phyloP scores from a whole-genome alignment of 2,888 invertebrate species.

The Athalia cordata region DNA sequence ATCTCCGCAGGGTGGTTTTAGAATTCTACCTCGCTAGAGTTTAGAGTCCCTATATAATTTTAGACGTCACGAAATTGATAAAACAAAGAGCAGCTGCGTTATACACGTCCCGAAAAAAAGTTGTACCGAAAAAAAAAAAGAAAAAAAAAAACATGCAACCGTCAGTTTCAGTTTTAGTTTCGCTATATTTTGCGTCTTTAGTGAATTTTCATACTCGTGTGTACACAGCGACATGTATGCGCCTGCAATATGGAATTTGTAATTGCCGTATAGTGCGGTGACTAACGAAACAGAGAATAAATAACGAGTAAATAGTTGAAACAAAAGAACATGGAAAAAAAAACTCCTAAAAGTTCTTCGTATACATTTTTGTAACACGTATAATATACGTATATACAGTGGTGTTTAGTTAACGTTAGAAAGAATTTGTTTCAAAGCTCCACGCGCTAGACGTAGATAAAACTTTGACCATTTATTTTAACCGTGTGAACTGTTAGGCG shows the following conservation, averaged over 20 bases:
- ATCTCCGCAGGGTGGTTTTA: not conserved
- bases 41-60: not conserved
- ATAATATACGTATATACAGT: not conserved
- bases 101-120: not conserved
- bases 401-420: constrained; percentile 26
- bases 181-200: too few species aligned
- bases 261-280: too few species aligned
- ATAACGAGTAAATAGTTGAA: too few species aligned
- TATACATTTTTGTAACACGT: too few species aligned
- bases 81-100: too few species aligned
- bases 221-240: not conserved
- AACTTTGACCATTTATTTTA: constrained; percentile 32
- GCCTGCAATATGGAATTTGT: too few species aligned
- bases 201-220: not conserved
- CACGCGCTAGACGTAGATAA: constrained; percentile 9
- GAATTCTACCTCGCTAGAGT: constrained; percentile 14
- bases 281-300: too few species aligned
- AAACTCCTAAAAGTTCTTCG: not conserved
- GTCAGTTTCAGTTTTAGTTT: not conserved
- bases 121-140: not conserved
- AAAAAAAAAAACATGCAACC: not conserved
- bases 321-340: not conserved
- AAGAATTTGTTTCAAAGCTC: constrained; percentile 1
- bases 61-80: not conserved
- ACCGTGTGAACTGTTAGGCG: constrained; percentile 4